A percentile compares a stretch with the other conserved stretches of the same genome.
Conservation (phyloP, 2,113 vertebrate species). For the Scolopax mira region DNA sequence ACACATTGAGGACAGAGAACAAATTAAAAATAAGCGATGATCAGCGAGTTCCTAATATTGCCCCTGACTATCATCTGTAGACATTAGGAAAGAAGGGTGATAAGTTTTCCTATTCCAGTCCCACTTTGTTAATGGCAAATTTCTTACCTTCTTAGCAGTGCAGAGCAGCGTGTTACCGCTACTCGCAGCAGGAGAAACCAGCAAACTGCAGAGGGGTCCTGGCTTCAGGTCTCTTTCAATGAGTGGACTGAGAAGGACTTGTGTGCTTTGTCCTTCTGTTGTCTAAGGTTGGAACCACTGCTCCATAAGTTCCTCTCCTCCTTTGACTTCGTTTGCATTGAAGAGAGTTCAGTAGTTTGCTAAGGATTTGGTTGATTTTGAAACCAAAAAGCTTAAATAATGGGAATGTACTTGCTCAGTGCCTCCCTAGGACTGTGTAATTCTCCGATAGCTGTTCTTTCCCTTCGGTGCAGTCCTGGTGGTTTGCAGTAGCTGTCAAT, state of each 20-base stretch:
- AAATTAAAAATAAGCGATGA: background rate
- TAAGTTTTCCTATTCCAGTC: background rate
- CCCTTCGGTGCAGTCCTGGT: background rate
- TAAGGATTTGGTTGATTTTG: background rate
- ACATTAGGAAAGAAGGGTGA: background rate
- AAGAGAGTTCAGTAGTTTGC: background rate
- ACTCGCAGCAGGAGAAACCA: background rate
- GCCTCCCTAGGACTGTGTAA: background rate
- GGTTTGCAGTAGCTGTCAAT: background rate
- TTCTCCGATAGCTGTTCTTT: background rate
- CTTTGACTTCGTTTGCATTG: background rate
- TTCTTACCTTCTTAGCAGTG: background rate
- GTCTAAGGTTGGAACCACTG: background rate
- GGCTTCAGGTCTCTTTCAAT: background rate
- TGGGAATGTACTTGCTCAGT: background rate
- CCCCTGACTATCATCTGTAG: background rate
- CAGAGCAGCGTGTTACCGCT: too few relatives aligned
- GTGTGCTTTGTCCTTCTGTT: background rate
- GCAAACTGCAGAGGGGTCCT: background rate
- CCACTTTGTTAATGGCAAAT: background rate
- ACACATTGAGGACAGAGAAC: background rate
- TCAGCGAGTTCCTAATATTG: background rate
- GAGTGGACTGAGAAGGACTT: background rate
- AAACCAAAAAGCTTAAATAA: background rate
- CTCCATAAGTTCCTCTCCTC: background rate